Base-by-base conservation (phyloP, 1,140 invertebrate genomes). In the Ceratina japonica region DNA sequence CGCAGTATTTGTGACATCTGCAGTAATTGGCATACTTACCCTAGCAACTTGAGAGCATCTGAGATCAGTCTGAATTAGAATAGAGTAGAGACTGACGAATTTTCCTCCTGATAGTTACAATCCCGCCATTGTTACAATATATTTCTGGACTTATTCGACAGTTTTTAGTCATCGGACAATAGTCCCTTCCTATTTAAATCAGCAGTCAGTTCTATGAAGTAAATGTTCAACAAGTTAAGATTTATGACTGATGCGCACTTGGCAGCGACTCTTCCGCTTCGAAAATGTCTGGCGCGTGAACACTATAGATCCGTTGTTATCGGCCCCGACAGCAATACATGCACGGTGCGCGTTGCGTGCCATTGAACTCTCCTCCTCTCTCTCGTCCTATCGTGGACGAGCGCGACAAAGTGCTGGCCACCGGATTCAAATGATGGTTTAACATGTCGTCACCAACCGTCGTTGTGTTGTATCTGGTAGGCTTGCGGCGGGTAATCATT, bases 401-500 rank as follows among this genome's bases (percentile, higher is more conserved):
- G 66, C 72, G 58, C 65, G 75, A 88, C 83, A 88, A 87, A 89
- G 78, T 68, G 77, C 66, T n/a, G 54, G 24, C 64, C 75, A 75
- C 58, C 75, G 75, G 76, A 87, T 80, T 80, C 80, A 77, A 77
- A 83, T 82, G 81, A 81, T 87, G 84, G 82, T 87, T 89, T 84
- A 87, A 88, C 87, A 64, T 87, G 79, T 87, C 80, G 80, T 87
- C 84, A 81, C 79, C 83, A 88, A 72, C 81, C 62, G 49, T 80
- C 71, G 80, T 69, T 69, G 63, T 80, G 79, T 79, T 80, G 71
- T 84, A 70, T 75, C 76, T 71, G 72, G 69, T 63, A 75, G 64
- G 52, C 72, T 56, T 74, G 75, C 64, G 61, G 51, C 75, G 27
- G 75, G 31, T 77, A 87, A 84, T 87, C 68, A 76, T 86, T 75